Evolutionary conservation across 1,140 invertebrate genomes (phyloP).

Genomic region (Pseudachorutes palmiensis): DNA sequence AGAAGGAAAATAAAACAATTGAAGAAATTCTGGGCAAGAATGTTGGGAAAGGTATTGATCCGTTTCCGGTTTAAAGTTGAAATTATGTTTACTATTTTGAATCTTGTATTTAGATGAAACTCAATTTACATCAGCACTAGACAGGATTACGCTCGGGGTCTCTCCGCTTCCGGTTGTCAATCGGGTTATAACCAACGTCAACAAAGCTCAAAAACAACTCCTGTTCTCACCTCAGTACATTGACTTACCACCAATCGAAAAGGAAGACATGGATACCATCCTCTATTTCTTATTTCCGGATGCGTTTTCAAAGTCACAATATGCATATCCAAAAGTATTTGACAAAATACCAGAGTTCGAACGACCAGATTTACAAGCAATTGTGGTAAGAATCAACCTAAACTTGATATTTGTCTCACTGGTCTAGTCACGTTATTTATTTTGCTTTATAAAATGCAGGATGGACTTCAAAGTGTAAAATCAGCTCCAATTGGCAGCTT

Average conservation of each 20-base stretch:
- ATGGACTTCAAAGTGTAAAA: slow-evolving; percentile 48
- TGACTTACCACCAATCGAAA: slow-evolving; percentile 61
- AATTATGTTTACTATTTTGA: neutral
- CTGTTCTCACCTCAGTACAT: slow-evolving; percentile 36
- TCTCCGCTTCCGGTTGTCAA: slow-evolving; percentile 25
- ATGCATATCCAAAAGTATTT: slow-evolving; percentile 36
- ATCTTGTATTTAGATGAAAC: neutral
- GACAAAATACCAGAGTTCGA: slow-evolving; percentile 32
- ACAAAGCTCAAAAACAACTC: slow-evolving; percentile 39
- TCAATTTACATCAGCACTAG: slow-evolving; percentile 42
- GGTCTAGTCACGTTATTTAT: slow-evolving; percentile 6
- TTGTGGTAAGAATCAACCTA: slow-evolving; percentile 14
- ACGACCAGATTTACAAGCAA: slow-evolving; percentile 6
- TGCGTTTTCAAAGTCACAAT: slow-evolving; percentile 53
- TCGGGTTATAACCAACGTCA: slow-evolving; percentile 40
- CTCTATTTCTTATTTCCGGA: slow-evolving; percentile 83
- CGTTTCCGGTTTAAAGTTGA: neutral
- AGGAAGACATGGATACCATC: slow-evolving; percentile 64
- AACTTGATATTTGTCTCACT: slow-evolving; percentile 3
- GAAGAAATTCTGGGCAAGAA: slow-evolving; percentile 55
- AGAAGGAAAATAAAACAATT: slow-evolving; percentile 45
- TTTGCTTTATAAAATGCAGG: slow-evolving; percentile 21
- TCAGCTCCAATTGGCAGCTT: slow-evolving; percentile 68
- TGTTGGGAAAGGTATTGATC: slow-evolving; percentile 34
- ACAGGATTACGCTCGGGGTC: slow-evolving; percentile 44